These are phyloP conservation scores for Cyprinus carpio DNA, from an alignment of 2,113 vertebrate species.

Conservation along the genomic window DNA sequence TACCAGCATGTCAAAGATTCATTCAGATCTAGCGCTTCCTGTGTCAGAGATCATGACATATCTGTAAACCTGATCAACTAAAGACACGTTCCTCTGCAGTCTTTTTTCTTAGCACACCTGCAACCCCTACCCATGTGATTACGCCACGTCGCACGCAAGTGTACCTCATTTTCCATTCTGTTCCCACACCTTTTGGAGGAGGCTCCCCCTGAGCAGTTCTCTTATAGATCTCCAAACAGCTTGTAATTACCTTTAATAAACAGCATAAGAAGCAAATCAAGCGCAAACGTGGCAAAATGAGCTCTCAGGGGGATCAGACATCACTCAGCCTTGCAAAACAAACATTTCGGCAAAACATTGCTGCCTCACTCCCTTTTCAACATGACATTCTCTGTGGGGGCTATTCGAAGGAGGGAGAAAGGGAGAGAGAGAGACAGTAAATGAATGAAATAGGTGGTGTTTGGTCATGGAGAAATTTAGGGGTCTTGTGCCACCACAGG, in stretches of 20 bases:
- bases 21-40: background rate
- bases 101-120: conserved; percentile 33
- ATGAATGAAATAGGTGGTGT: background rate
- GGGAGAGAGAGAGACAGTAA: background rate
- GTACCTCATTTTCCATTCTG: conserved; percentile 61
- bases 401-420: conserved; percentile 26
- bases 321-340: conserved; percentile 70
- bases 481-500: background rate
- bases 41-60: background rate
- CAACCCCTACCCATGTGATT: conserved; percentile 22
- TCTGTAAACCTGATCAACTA: conserved; percentile 9
- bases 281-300: conserved; percentile 81
- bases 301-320: conserved; percentile 72
- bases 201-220: conserved; percentile 57
- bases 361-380: conserved; percentile 47
- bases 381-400: conserved; percentile 43
- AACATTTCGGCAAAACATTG: conserved; percentile 59
- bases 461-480: conserved; percentile 20
- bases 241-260: conserved; percentile 86
- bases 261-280: conserved; percentile 83
- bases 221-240: conserved; percentile 82
- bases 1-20: background rate
- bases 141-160: conserved; percentile 34
- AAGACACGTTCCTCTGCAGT: background rate
- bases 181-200: conserved; percentile 64